A percentile compares a stretch with the other conserved stretches of the same genome.
Conservation (phyloP, 2,113 vertebrate species). For the Scortum barcoo region DNA sequence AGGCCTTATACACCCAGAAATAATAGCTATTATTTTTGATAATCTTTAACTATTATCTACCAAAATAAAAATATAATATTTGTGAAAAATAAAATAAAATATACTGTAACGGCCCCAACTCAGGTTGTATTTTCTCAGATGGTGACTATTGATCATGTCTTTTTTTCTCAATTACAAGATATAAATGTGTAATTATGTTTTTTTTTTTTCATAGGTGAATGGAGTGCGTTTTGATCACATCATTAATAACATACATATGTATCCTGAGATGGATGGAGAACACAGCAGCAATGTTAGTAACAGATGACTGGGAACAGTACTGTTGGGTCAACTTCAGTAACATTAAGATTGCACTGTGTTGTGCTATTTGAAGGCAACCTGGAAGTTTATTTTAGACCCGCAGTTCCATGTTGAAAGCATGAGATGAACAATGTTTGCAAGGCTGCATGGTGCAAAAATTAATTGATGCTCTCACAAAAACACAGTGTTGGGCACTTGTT, state of each 20-base stretch:
- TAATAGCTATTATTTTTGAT: no score
- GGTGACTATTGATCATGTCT: no score
- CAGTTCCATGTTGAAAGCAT: neutral
- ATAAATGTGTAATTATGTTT: no score
- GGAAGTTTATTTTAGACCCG: neutral
- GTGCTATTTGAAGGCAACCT: neutral
- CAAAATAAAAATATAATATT: neutral
- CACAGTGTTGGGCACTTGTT: neutral
- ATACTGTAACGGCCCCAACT: no score
- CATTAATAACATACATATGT: neutral
- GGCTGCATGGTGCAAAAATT: neutral
- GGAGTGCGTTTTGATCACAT: no score
- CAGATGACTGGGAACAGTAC: neutral
- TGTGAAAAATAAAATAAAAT: neutral
- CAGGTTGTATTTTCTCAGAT: no score
- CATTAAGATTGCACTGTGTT: neutral
- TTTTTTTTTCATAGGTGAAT: no score
- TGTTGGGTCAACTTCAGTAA: neutral
- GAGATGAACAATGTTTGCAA: neutral
- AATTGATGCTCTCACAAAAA: neutral
- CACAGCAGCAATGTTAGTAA: neutral
- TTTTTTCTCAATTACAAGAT: no score
- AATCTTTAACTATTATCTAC: neutral
- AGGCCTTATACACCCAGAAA: neutral
- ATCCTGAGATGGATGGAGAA: neutral